A percentile compares a stretch with the other conserved stretches of the same genome.
Conservation (phyloP, 1,140 invertebrate species). For the Drosophila nigromelanica region DNA sequence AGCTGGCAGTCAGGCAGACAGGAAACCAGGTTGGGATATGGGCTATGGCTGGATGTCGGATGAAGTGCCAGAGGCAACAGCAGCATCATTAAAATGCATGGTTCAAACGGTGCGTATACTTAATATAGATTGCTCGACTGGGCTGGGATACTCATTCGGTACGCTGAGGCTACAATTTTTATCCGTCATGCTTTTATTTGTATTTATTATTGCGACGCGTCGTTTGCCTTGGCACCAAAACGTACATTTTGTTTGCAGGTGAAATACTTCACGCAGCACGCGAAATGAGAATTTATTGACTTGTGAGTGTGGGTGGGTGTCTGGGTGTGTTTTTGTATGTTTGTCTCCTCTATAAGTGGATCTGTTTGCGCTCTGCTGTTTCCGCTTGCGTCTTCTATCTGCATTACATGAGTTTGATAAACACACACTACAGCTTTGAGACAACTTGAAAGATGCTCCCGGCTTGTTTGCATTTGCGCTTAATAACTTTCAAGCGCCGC, state of each 20-base stretch:
- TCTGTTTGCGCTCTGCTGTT: constrained; percentile 45
- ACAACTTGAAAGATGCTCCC: constrained; percentile 44
- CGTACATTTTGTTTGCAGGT: constrained; percentile 68
- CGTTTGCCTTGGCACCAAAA: constrained; percentile 38
- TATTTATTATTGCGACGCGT: constrained; percentile 77
- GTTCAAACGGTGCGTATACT: constrained; percentile 77
- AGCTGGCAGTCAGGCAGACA: constrained; percentile 11
- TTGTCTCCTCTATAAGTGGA: constrained; percentile 53
- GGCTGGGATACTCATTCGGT: constrained; percentile 18
- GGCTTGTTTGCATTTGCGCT: constrained; percentile 68
- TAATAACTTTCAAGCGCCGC: constrained; percentile 63
- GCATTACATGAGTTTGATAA: constrained; percentile 64
- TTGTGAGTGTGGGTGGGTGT: constrained; percentile 33
- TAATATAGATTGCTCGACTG: constrained; percentile 71
- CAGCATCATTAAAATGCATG: constrained; percentile 81
- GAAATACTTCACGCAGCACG: constrained; percentile 63
- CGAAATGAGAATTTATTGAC: constrained; percentile 81
- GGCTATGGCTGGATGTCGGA: constrained; percentile 25
- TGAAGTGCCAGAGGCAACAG: constrained; percentile 49
- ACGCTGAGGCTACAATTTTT: constrained; percentile 69
- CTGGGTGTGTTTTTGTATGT: constrained; percentile 24
- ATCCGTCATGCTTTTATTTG: constrained; percentile 79
- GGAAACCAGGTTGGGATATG: constrained; percentile 20
- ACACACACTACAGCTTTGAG: constrained; percentile 45
- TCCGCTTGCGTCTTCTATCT: constrained; percentile 37